Conservation (phyloP, 2,797 vertebrate species). For the Sphenodon punctatus region DNA sequence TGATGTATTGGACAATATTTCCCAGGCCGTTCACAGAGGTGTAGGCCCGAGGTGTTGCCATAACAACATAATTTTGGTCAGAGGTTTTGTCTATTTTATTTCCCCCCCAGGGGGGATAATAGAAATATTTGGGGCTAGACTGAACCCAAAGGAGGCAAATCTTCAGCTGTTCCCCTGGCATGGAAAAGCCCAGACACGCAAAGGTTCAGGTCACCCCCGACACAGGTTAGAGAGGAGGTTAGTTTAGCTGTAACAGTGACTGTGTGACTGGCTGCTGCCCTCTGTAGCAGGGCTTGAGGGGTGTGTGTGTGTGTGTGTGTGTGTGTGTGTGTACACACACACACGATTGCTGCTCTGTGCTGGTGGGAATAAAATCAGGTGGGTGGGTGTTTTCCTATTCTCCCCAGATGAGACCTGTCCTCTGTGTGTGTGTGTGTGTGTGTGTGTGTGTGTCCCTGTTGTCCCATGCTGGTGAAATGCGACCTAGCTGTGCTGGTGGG, state of each 20-base stretch:
- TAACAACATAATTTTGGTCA: conserved; percentile 41
- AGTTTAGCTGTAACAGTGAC: neutral
- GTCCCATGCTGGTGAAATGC: too few species aligned
- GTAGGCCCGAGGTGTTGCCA: conserved; percentile 22
- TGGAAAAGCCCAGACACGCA: neutral
- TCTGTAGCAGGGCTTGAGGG: neutral
- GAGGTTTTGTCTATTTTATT: conserved; percentile 25
- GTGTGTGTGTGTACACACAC: too few species aligned
- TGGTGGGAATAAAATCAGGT: too few species aligned
- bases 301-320: neutral
- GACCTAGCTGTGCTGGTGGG: too few species aligned
- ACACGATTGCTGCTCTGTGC: too few species aligned
- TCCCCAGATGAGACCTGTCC: too few species aligned
- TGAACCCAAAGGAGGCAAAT: neutral
- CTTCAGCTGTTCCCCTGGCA: neutral
- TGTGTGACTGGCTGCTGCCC: neutral
- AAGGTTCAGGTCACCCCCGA: neutral
- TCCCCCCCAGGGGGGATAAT: neutral
- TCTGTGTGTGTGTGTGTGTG: too few species aligned
- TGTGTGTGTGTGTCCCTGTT: too few species aligned
- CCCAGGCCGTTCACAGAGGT: conserved; percentile 4
- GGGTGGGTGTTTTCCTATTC: too few species aligned
- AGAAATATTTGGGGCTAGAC: conserved; percentile 17
- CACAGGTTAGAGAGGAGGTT: neutral
- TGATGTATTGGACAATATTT: conserved; percentile 53